These are phyloP conservation scores for Microctenopoma steveboyesi DNA, from an alignment of 2,797 vertebrate genomes.

Conservation along the genomic window DNA sequence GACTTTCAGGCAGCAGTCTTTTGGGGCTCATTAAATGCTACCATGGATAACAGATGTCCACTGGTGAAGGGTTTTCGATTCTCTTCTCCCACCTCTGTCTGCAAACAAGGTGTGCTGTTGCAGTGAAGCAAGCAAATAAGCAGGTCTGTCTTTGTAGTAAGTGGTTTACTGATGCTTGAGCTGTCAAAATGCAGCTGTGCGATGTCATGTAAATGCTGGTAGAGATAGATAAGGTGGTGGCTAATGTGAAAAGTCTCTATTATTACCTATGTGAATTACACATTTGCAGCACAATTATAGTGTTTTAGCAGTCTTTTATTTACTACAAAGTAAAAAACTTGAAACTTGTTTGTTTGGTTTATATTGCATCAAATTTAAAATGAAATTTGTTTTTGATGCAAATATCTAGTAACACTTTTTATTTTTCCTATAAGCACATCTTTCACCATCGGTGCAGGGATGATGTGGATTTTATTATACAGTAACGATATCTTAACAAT, in stretches of 20 bases:
- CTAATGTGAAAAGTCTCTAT: slow-evolving; percentile 11
- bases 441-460: slow-evolving; percentile 22
- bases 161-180: slow-evolving; percentile 35
- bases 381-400: slow-evolving; percentile 5
- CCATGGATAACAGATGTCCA: slow-evolving; percentile 57
- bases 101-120: slow-evolving; percentile 54
- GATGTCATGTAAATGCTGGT: slow-evolving; percentile 17
- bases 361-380: neutral
- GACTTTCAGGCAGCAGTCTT: slow-evolving; percentile 59
- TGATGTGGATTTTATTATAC: slow-evolving; percentile 44
- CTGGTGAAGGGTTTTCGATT: slow-evolving; percentile 49
- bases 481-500: slow-evolving; percentile 40
- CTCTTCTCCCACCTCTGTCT: slow-evolving; percentile 43
- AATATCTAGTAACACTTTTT: neutral
- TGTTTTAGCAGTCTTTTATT: slow-evolving; percentile 17
- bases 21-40: slow-evolving; percentile 68
- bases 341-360: slow-evolving; percentile 6
- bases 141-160: slow-evolving; percentile 41
- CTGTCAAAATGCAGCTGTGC: slow-evolving; percentile 18
- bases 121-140: slow-evolving; percentile 54
- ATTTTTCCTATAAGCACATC: slow-evolving; percentile 11
- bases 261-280: slow-evolving; percentile 20
- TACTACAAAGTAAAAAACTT: slow-evolving; percentile 22
- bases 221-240: slow-evolving; percentile 24
- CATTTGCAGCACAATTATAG: slow-evolving; percentile 2